phyloP scores from a whole-genome alignment of 1,140 invertebrate genomes.

The Drosophila ercepeae region DNA sequence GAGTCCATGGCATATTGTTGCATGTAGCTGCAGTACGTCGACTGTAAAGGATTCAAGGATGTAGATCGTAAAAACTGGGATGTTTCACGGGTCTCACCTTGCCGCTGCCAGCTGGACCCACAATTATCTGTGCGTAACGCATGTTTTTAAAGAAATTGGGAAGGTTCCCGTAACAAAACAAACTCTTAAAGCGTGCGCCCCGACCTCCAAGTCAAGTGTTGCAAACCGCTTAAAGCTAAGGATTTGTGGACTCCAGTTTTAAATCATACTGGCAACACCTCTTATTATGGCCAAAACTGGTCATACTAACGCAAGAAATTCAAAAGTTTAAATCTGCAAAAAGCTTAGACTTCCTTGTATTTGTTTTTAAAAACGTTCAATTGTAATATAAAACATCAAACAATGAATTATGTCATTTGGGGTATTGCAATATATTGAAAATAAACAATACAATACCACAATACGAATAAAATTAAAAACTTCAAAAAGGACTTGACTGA shows the following conservation, averaged over 20 bases:
- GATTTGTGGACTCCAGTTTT: no score
- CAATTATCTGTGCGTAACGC: constrained; percentile 97
- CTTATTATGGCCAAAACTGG: background rate
- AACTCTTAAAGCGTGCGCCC: constrained; percentile 21
- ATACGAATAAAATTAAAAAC: no score
- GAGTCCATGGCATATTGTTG: constrained; percentile 92
- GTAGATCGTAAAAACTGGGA: background rate
- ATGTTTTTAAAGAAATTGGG: constrained; percentile 85
- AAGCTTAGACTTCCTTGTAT: no score
- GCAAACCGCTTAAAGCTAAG: background rate
- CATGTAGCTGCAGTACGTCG: constrained; percentile 97
- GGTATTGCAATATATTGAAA: no score
- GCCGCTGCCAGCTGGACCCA: constrained; percentile 97
- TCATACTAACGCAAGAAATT: background rate
- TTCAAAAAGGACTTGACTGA: no score
- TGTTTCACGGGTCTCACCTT: constrained; percentile 87
- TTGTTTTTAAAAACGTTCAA: no score
- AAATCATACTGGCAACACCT: background rate
- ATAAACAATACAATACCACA: no score
- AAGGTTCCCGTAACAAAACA: constrained; percentile 13
- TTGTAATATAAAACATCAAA: no score
- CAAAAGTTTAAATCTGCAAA: no score
- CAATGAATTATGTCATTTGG: no score
- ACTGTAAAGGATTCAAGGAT: constrained; percentile 85
- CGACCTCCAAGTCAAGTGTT: background rate